These are phyloP conservation scores for Mareca penelope DNA, from an alignment of 2,797 vertebrate species.

Conservation along the genomic window DNA sequence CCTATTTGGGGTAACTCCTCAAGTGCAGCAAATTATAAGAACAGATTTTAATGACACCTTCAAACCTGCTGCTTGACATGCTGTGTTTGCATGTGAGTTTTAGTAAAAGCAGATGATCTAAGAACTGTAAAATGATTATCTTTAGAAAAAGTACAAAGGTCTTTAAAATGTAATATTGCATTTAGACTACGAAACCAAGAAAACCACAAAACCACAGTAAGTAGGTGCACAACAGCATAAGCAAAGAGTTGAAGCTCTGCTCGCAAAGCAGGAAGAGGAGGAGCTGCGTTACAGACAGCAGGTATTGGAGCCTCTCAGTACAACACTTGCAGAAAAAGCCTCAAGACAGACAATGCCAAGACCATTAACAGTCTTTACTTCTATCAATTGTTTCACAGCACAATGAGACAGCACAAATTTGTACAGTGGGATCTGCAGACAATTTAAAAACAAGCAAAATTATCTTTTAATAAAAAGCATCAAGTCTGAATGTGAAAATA, in stretches of 20 bases:
- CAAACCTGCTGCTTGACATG: background rate
- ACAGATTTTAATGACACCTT: background rate
- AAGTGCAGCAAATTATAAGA: background rate
- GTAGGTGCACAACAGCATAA: background rate
- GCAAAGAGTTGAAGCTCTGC: background rate
- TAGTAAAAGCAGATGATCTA: background rate
- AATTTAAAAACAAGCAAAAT: conserved; percentile 49
- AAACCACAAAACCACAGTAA: background rate
- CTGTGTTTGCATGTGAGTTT: background rate
- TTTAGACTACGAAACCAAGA: background rate
- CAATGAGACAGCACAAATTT: conserved; percentile 58
- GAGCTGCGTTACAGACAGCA: background rate
- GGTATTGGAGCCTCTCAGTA: conserved; percentile 6
- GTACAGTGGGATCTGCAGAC: conserved; percentile 61
- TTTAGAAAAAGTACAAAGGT: background rate
- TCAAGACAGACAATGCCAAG: conserved; percentile 61
- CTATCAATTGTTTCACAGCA: conserved; percentile 63
- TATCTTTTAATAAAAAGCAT: conserved; percentile 51
- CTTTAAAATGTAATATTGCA: background rate
- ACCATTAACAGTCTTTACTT: conserved; percentile 68
- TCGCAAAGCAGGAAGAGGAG: background rate
- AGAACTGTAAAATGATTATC: background rate
- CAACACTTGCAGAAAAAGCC: conserved; percentile 57
- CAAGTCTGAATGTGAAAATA: background rate
- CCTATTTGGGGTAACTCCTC: background rate